Percentiles rank a stretch among this genome's conserved stretches.
These are phyloP conservation scores for Gymnothorax reevesii DNA, from an alignment of 2,797 vertebrate species.

Conservation along the genomic window DNA sequence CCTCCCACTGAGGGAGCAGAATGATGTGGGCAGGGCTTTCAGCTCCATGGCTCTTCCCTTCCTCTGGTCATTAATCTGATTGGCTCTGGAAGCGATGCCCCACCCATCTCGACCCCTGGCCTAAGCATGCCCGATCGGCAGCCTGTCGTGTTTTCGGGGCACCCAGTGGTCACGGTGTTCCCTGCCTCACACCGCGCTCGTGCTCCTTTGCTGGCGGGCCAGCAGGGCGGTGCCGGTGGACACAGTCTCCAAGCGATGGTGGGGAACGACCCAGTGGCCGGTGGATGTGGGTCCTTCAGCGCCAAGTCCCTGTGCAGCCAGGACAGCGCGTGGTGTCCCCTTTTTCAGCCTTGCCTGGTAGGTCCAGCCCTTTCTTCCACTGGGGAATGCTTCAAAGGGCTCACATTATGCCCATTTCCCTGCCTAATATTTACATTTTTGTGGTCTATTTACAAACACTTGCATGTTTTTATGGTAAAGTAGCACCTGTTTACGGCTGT, in stretches of 20 bases:
- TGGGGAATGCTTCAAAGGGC: background rate
- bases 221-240: conserved; percentile 61
- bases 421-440: too few relatives aligned
- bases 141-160: background rate
- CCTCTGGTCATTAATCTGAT: conserved; percentile 71
- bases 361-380: conserved; percentile 50
- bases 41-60: conserved; percentile 65
- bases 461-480: too few relatives aligned
- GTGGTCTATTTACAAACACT: too few relatives aligned
- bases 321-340: conserved; percentile 76
- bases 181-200: conserved; percentile 57
- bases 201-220: conserved; percentile 63
- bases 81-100: conserved; percentile 70
- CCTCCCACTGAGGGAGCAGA: conserved; percentile 63
- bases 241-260: conserved; percentile 77
- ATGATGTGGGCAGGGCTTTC: conserved; percentile 70
- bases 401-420: too few relatives aligned
- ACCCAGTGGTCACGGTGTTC: conserved; percentile 58
- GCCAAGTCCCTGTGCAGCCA: conserved; percentile 79
- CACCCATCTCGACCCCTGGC: conserved; percentile 37
- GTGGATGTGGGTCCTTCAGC: conserved; percentile 74
- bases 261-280: conserved; percentile 66
- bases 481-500: too few relatives aligned
- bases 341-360: conserved; percentile 75
- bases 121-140: conserved; percentile 48